Evolutionary conservation across 2,797 vertebrate species (phyloP).

Genomic region (Tangara arthus): DNA sequence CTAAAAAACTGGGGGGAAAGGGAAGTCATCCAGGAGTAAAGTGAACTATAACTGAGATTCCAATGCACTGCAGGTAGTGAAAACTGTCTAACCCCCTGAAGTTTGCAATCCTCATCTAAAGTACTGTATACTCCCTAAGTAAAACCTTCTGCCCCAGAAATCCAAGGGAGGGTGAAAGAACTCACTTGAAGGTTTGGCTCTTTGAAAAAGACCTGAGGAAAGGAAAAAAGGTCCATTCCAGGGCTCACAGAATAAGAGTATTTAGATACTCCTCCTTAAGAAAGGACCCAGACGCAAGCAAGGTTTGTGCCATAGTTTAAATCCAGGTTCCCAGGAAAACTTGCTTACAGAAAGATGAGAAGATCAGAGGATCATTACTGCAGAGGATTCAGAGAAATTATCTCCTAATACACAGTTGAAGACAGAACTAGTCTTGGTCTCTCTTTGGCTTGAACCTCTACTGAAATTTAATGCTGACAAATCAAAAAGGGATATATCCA

Average conservation of each 20-base stretch:
- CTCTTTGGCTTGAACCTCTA: constrained; percentile 71
- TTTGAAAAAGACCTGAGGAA: constrained; percentile 70
- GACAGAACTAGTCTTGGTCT: constrained; percentile 71
- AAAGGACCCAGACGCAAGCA: constrained; percentile 63
- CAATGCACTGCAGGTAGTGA: constrained; percentile 24
- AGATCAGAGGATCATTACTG: constrained; percentile 69
- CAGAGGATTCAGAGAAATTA: constrained; percentile 76
- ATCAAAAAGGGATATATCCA: constrained; percentile 75
- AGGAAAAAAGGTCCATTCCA: constrained; percentile 62
- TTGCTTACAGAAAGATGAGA: constrained; percentile 74
- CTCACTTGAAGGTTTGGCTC: constrained; percentile 68
- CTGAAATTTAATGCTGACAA: constrained; percentile 78
- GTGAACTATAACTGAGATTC: constrained; percentile 32
- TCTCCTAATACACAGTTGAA: constrained; percentile 64
- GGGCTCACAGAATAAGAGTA: constrained; percentile 68
- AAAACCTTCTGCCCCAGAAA: constrained; percentile 71
- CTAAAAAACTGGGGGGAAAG: neutral
- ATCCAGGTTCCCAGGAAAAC: constrained; percentile 70
- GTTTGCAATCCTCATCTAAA: constrained; percentile 60
- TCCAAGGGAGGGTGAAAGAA: constrained; percentile 67
- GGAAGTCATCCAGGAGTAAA: neutral
- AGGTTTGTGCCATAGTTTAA: constrained; percentile 69
- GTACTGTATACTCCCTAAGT: constrained; percentile 55
- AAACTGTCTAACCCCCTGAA: constrained; percentile 36
- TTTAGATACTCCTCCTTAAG: constrained; percentile 72